These are phyloP conservation scores for Drosophila orena DNA, from an alignment of 1,140 invertebrate species.

Conservation along the genomic window DNA sequence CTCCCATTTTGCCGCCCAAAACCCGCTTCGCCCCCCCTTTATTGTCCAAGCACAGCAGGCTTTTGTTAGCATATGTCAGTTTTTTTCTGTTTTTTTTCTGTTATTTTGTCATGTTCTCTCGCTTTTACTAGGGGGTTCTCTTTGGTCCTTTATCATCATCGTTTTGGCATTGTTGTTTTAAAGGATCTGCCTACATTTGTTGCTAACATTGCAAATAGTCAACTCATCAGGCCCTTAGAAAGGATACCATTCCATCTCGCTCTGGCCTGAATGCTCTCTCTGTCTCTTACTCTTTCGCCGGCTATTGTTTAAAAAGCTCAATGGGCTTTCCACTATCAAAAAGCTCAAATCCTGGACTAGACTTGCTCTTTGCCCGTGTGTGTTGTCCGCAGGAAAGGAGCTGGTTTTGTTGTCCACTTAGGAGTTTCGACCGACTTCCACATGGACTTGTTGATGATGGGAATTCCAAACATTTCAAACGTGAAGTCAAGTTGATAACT, in stretches of 20 bases:
- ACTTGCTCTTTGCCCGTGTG: constrained; percentile 19
- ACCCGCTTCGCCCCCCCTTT: constrained; percentile 7
- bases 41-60: constrained; percentile 13
- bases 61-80: constrained; percentile 68
- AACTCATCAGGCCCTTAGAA: constrained; percentile 40
- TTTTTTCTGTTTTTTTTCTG: constrained; percentile 10
- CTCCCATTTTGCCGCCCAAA: background rate
- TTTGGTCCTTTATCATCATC: constrained; percentile 41
- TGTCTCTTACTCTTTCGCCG: background rate
- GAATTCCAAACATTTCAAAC: constrained; percentile 24
- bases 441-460: constrained; percentile 41
- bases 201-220: constrained; percentile 54
- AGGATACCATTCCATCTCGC: background rate
- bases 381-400: background rate
- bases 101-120: constrained; percentile 9
- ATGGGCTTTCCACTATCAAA: constrained; percentile 37
- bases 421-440: constrained; percentile 32
- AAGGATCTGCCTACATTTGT: constrained; percentile 29
- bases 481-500: constrained; percentile 35
- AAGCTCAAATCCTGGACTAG: constrained; percentile 26
- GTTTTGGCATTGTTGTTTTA: constrained; percentile 34
- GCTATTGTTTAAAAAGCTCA: constrained; percentile 29
- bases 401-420: constrained; percentile 38
- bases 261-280: background rate
- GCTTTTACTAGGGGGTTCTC: constrained; percentile 8